phyloP scores from a whole-genome alignment of 2,113 vertebrate genomes.

The Marmota flaviventris region DNA sequence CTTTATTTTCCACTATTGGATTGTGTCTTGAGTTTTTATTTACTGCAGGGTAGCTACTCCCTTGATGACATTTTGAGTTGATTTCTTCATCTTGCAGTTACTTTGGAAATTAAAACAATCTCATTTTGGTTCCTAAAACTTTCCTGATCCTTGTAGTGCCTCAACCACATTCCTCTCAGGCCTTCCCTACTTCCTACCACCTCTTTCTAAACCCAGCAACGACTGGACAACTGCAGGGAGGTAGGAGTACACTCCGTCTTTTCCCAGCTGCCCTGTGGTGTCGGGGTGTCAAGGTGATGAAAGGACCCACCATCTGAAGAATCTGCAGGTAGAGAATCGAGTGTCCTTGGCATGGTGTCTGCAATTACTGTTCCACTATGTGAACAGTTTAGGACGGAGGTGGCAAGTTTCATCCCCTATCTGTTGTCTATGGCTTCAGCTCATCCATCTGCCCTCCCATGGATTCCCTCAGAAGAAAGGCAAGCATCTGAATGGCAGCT shows the following conservation, averaged over 20 bases:
- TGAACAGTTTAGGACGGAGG: neutral
- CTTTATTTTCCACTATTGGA: neutral
- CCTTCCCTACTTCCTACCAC: neutral
- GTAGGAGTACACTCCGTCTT: fast-evolving
- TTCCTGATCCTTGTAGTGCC: neutral
- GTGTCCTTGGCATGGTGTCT: neutral
- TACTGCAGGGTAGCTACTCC: neutral
- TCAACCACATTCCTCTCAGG: neutral
- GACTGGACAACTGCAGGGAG: neutral
- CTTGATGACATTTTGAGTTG: neutral
- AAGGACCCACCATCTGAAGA: neutral
- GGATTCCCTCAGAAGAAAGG: fast-evolving
- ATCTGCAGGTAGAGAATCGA: neutral
- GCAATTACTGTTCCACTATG: neutral
- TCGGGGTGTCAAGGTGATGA: neutral
- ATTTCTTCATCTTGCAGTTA: conserved; percentile 20
- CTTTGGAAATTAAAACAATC: neutral
- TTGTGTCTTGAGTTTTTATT: neutral
- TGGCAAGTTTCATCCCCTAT: neutral
- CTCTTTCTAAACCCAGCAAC: neutral
- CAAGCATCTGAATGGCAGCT: neutral
- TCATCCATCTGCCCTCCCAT: fast-evolving
- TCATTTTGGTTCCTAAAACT: neutral
- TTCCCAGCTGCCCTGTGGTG: fast-evolving
- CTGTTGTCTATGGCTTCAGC: neutral